Evolutionary conservation across 2,888 invertebrate genomes (phyloP).

Genomic region (Colletes collaris): DNA sequence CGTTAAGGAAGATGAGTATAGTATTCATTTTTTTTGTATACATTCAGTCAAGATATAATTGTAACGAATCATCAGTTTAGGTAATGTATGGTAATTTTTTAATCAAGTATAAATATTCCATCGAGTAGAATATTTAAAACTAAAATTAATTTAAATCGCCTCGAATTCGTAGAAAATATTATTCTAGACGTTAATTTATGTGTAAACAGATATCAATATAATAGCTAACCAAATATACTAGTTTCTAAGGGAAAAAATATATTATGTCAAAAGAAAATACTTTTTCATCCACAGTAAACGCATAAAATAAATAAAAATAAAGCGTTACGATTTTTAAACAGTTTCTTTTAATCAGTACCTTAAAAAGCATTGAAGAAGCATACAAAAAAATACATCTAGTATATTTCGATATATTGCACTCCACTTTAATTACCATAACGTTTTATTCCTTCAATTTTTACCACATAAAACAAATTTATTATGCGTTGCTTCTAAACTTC

Average conservation of each 20-base stretch:
- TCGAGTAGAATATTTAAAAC: slow-evolving; percentile 13
- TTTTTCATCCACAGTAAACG: slow-evolving; percentile 15
- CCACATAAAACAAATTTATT: slow-evolving; percentile 28
- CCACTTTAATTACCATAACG: slow-evolving; percentile 3
- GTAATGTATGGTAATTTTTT: slow-evolving; percentile 18
- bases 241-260: slow-evolving; percentile 45
- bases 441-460: slow-evolving; percentile 21
- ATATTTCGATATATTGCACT: slow-evolving; percentile 20
- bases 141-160: slow-evolving; percentile 17
- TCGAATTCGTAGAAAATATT: slow-evolving; percentile 18
- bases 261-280: slow-evolving; percentile 25
- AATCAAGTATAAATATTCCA: slow-evolving; percentile 10
- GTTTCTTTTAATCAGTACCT: slow-evolving; percentile 18
- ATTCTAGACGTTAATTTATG: slow-evolving; percentile 47
- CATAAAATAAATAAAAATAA: slow-evolving; percentile 17
- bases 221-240: slow-evolving; percentile 73
- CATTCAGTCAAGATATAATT: slow-evolving; percentile 14
- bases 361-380: background rate
- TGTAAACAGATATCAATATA: slow-evolving; percentile 50
- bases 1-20: slow-evolving; percentile 7
- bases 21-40: slow-evolving; percentile 28
- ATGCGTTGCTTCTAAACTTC: slow-evolving; percentile 5
- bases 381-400: background rate
- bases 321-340: slow-evolving; percentile 27
- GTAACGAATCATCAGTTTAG: slow-evolving; percentile 11